phyloP scores from a whole-genome alignment of 92 coral and sea anemone species.

The Heliopora coerulea region DNA sequence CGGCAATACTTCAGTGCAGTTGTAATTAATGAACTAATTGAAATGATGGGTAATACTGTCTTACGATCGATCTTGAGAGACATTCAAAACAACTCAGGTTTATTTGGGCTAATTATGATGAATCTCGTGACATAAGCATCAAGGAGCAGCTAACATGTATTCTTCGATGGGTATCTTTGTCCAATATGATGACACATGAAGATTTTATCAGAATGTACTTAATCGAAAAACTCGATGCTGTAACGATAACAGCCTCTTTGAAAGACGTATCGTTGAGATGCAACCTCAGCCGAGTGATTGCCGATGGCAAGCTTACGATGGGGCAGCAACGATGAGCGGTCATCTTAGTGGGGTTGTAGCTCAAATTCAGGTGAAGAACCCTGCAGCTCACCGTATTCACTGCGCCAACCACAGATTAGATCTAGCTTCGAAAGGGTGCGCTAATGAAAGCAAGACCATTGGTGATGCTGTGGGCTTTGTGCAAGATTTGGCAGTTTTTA shows the following conservation, averaged over 20 bases:
- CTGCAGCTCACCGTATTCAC: conserved; percentile 19
- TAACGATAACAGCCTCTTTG: conserved; percentile 31
- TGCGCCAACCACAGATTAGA: conserved; percentile 25
- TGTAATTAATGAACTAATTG: conserved; percentile 10
- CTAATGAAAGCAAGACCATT: conserved; percentile 15
- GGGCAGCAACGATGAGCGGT: conserved; percentile 43
- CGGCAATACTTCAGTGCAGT: conserved; percentile 3
- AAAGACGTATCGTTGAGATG: conserved; percentile 43
- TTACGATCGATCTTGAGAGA: conserved; percentile 19
- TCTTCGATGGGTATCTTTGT: conserved; percentile 32
- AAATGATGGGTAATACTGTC: conserved; percentile 25
- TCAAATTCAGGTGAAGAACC: conserved; percentile 10
- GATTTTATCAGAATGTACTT: conserved; percentile 41
- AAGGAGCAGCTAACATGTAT: conserved; percentile 36
- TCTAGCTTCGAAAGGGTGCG: conserved; percentile 30
- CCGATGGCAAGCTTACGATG: conserved; percentile 45
- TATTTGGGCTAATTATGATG: conserved; percentile 33
- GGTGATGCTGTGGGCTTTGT: conserved; percentile 16
- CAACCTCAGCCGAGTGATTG: conserved; percentile 6
- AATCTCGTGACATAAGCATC: conserved; percentile 34
- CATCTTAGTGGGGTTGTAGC: conserved; percentile 33
- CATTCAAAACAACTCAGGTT: not conserved
- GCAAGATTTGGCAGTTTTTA: conserved; percentile 20
- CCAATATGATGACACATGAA: conserved; percentile 36
- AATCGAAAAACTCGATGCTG: conserved; percentile 42